These are phyloP conservation scores for Conchocele bisecta DNA, from an alignment of 2,888 invertebrate genomes.

Conservation along the genomic window DNA sequence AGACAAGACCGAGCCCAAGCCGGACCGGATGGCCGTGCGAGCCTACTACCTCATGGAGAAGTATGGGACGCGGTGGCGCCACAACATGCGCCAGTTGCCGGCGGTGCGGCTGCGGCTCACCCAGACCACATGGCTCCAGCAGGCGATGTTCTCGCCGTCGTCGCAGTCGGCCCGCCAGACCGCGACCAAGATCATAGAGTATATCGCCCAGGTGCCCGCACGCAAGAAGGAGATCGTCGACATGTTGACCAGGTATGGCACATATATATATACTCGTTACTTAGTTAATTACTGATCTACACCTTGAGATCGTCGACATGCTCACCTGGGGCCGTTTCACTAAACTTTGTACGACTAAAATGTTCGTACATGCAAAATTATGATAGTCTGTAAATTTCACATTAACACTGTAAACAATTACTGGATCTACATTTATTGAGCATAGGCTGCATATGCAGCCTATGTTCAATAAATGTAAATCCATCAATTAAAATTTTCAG, in stretches of 20 bases:
- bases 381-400: no score
- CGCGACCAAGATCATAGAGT: constrained; percentile 94
- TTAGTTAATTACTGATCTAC: no score
- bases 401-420: no score
- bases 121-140: constrained; percentile 91
- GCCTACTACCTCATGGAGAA: constrained; percentile 89
- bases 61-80: constrained; percentile 89
- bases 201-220: constrained; percentile 86
- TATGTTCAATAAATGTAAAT: no score
- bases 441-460: no score
- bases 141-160: constrained; percentile 95
- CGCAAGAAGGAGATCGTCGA: constrained; percentile 91
- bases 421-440: no score
- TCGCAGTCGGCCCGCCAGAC: constrained; percentile 94
- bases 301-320: no score
- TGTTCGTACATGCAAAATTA: no score
- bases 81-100: constrained; percentile 79
- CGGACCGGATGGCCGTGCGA: constrained; percentile 70
- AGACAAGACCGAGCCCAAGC: constrained; percentile 29
- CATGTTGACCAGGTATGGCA: constrained; percentile 91
- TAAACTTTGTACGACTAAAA: no score
- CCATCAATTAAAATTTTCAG: no score
- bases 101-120: constrained; percentile 70
- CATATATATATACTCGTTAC: no score
- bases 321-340: no score